Conservation (phyloP, 2,113 vertebrate genomes). For the Merops nubicus region DNA sequence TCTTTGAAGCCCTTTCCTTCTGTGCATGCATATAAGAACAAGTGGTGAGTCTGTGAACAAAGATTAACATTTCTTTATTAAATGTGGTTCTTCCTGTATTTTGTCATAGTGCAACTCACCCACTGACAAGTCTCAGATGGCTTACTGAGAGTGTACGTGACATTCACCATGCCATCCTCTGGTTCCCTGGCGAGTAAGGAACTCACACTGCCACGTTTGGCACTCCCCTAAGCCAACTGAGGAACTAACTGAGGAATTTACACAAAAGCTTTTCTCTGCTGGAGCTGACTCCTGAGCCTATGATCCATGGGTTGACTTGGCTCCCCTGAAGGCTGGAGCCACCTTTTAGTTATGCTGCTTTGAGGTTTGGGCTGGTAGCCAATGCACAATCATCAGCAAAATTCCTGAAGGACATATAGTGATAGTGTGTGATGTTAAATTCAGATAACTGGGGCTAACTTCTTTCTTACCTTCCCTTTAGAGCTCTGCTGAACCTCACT, state of each 20-base stretch:
- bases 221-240: not conserved
- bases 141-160: rapidly evolving
- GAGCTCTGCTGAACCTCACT: not conserved
- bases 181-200: not conserved
- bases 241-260: not conserved
- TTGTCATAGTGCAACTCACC: not conserved
- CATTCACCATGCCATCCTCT: not conserved
- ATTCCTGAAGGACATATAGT: not conserved
- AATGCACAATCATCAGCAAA: not conserved
- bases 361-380: not conserved
- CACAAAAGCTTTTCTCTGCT: not conserved
- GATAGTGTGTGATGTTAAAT: not conserved
- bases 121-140: not conserved
- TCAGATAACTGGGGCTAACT: not conserved
- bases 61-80: not conserved
- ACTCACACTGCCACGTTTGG: rapidly evolving
- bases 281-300: not conserved
- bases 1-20: not conserved
- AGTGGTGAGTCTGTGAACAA: not conserved
- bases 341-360: not conserved
- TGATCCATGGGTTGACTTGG: not conserved
- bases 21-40: not conserved
- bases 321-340: not conserved
- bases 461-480: not conserved
- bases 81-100: not conserved